Evolutionary conservation across 2,888 invertebrate genomes (phyloP), one percentile per base, ranked within the genome.

Genomic region (Crepidodera aurea): DNA sequence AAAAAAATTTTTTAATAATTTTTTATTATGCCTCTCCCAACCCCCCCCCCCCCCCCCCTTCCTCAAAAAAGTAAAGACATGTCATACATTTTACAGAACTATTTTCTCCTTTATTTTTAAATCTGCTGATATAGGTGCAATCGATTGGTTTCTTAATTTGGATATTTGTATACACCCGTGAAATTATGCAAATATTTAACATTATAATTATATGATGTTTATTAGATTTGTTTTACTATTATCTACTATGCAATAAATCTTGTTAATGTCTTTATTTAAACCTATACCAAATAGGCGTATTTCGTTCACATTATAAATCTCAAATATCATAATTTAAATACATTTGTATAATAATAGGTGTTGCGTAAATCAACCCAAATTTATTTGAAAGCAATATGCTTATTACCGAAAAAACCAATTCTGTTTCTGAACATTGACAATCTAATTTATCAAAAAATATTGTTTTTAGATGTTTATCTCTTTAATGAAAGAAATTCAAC

Each of bases 401-500:
- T 16, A 40, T 40, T 40, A 48, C 3, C 15, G 12, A n/a, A 44
- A 48, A 48, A 27, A 27, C 19, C 27, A 48, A 48, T 29, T 29
- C 29, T 16, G 2, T 48, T 48, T 27, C 19, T 48, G 34, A 34
- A 55, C 32, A 46, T 29, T 42, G 18, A 42, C 27, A 42, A 54
- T 53, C 53, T 53, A 53, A 39, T 53, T 53, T 32, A 25, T 40
- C 39, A 27, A 39, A 53, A 53, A 53, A 53, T 53, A 53, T 53
- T 53, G 39, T 53, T 53, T 37, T 34, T 51, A 51, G 53, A 53
- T 53, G n/a, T 7, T n/a, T 53, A 53, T 53, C 53, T 53, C 8
- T 34, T 6, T 53, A 53, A 53, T 53, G 25, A 39, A 40, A 53
- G 53, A 53, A 39, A 53, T 53, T 55, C 39, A 55, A 34, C 55